Evolutionary conservation across 2,888 invertebrate genomes (phyloP).

Genomic region (Parapristionchus giblindavisi): DNA sequence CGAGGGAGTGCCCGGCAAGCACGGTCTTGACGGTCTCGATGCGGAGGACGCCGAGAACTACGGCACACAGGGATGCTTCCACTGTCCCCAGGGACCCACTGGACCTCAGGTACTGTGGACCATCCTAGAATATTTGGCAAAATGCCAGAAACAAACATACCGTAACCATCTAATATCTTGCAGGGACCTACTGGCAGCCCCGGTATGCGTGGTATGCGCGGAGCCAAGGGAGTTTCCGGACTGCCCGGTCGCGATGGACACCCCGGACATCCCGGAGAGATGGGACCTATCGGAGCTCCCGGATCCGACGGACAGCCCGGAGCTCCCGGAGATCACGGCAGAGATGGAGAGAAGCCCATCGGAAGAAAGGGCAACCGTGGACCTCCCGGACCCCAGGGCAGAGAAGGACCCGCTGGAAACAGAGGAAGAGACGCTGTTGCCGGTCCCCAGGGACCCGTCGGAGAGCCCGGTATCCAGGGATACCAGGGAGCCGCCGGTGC

Average conservation of each 20-base stretch:
- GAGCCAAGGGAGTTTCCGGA: constrained; percentile 58
- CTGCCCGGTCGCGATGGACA: constrained; percentile 58
- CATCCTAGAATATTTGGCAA: neutral
- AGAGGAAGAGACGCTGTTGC: constrained; percentile 34
- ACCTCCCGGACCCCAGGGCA: constrained; percentile 39
- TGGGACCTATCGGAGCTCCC: constrained; percentile 44
- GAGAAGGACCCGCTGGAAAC: constrained; percentile 39
- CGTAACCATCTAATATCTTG: neutral
- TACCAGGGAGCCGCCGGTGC: constrained; percentile 51
- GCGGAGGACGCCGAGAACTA: constrained; percentile 62
- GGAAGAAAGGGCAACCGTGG: constrained; percentile 52
- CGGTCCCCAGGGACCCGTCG: constrained; percentile 48
- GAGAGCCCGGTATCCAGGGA: constrained; percentile 60
- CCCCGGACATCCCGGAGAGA: constrained; percentile 55
- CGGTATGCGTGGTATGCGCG: constrained; percentile 64
- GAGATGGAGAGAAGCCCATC: constrained; percentile 63
- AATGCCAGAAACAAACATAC: neutral
- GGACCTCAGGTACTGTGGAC: constrained; percentile 46
- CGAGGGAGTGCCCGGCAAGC: constrained; percentile 45
- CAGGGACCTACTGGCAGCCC: constrained; percentile 56
- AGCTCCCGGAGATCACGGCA: constrained; percentile 59
- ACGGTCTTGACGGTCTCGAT: constrained; percentile 57
- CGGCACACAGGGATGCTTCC: constrained; percentile 62
- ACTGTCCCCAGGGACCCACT: constrained; percentile 58
- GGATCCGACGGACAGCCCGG: constrained; percentile 53